Evolutionary conservation across 1,140 invertebrate genomes (phyloP), one percentile per base, ranked within the genome.

Genomic region (Leptoteleia sp.): DNA sequence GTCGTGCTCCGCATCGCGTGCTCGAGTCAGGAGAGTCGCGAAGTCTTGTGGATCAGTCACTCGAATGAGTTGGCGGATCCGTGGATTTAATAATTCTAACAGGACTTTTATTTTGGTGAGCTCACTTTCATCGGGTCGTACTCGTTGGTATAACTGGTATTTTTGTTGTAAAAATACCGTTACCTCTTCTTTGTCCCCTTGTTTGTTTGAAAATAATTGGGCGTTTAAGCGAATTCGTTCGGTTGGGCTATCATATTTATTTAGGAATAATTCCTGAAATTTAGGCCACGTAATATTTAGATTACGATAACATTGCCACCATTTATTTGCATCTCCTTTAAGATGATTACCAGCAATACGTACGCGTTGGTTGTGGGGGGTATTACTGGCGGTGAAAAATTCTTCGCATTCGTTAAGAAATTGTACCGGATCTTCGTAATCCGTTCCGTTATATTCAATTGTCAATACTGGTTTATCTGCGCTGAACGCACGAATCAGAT

Each of bases 1-100:
- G 19, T 81, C 72, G 1, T 19, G 11, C 50, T 81, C 67, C 0
- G 64, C 67, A 9, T 70, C 43, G 0, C 61, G 22, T 0, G 72
- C 71, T 2, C 38, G 33, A 0, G 19, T 13, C 0, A 80, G 4
- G 3, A 76, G 29, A 0, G 16, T 22, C 3, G 13, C 61, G 13
- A 80, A 70, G 35, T 43, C 17, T 7, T 29, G 27, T 1, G 27
- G 27, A 7, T 29, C 7, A 7, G 27, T 29, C 1, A 8, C 7
- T 1, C 27, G 50, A 2, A 72, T 2, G 0, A 38, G 3, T 35
- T 35, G 29, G 1, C 62, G n/a, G 1, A 81, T n/a, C 0, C 9
- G 4, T 1, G 76, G 76, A 0, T 6, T 16, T 11, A 70, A 11
- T 8, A 79, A 12, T 33, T 64, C 64, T 1, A 79, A 19, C 9